phyloP scores from a whole-genome alignment of 2,113 vertebrate genomes.

The Phrynocephalus versicolor region DNA sequence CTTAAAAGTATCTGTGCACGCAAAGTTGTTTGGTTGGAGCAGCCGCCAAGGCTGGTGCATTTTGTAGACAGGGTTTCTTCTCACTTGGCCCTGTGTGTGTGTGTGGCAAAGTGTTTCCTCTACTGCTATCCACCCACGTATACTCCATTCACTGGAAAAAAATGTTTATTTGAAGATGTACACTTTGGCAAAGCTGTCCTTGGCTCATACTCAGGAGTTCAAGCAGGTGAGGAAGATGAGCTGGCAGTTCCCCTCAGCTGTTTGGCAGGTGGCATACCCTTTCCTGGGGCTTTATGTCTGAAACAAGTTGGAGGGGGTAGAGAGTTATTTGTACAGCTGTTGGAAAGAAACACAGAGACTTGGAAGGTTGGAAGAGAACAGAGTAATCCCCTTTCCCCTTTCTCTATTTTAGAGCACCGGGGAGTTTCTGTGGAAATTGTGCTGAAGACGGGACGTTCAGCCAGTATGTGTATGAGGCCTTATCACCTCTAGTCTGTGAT shows the following conservation, averaged over 20 bases:
- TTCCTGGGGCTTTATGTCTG: not conserved
- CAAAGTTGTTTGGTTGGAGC: not conserved
- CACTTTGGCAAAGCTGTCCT: constrained; percentile 12
- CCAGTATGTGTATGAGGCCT: constrained; percentile 87
- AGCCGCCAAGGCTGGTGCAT: not conserved
- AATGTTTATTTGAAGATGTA: not conserved
- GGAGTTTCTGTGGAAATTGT: constrained; percentile 80
- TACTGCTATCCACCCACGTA: accelerated
- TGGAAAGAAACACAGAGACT: no score
- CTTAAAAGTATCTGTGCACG: no score
- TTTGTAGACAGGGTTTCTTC: not conserved
- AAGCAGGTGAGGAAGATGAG: constrained; percentile 1
- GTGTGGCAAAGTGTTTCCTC: not conserved
- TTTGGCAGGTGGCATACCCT: not conserved
- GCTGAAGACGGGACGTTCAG: constrained; percentile 83
- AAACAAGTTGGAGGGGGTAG: not conserved
- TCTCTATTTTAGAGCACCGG: constrained; percentile 67
- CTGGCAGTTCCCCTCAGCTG: not conserved
- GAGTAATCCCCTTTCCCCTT: not conserved
- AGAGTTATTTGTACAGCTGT: constrained; percentile 1
- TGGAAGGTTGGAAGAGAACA: not conserved
- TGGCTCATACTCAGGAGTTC: not conserved
- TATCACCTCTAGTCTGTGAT: constrained; percentile 89
- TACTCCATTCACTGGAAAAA: not conserved
- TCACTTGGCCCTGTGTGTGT: not conserved